phyloP scores from a whole-genome alignment of 30 jellyfish, hydroid and myxozoan genomes.

The Morbakka virulenta region DNA sequence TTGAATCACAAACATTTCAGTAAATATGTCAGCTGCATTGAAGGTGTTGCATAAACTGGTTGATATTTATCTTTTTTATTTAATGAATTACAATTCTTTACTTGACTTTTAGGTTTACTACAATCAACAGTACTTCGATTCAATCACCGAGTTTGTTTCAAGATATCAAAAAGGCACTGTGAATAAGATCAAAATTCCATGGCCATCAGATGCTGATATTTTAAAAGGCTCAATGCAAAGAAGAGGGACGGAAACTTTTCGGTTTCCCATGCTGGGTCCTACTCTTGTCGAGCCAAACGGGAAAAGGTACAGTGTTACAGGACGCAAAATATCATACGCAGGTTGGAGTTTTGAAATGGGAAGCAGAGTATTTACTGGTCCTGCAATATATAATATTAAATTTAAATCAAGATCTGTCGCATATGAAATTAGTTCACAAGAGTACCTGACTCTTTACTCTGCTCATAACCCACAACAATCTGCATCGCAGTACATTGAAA shows the following conservation, averaged over 20 bases:
- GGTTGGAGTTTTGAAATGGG: slow-evolving; percentile 56
- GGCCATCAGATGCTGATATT: not conserved
- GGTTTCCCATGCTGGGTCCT: slow-evolving; percentile 53
- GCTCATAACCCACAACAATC: slow-evolving; percentile 49
- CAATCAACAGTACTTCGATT: slow-evolving; percentile 34
- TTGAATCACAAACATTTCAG: too few relatives aligned
- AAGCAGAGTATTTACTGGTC: slow-evolving; percentile 41
- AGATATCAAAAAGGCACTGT: slow-evolving; percentile 28
- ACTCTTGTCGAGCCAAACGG: slow-evolving; percentile 59
- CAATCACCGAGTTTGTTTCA: slow-evolving; percentile 31
- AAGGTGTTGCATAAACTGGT: too few relatives aligned
- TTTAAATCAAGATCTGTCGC: slow-evolving; percentile 48
- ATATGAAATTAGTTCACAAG: slow-evolving; percentile 65
- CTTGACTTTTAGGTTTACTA: slow-evolving; percentile 30
- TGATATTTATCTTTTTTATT: too few relatives aligned
- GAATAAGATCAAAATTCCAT: slow-evolving; percentile 16
- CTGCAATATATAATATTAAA: slow-evolving; percentile 43
- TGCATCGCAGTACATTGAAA: slow-evolving; percentile 39
- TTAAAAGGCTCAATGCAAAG: slow-evolving; percentile 29
- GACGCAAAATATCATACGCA: slow-evolving; percentile 34
- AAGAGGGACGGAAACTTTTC: slow-evolving; percentile 34
- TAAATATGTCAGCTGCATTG: too few relatives aligned
- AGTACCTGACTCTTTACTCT: slow-evolving; percentile 50
- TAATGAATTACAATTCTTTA: too few relatives aligned
- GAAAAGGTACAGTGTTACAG: slow-evolving; percentile 32